phyloP scores from a whole-genome alignment of 2,888 invertebrate genomes.

The Allacma fusca region DNA sequence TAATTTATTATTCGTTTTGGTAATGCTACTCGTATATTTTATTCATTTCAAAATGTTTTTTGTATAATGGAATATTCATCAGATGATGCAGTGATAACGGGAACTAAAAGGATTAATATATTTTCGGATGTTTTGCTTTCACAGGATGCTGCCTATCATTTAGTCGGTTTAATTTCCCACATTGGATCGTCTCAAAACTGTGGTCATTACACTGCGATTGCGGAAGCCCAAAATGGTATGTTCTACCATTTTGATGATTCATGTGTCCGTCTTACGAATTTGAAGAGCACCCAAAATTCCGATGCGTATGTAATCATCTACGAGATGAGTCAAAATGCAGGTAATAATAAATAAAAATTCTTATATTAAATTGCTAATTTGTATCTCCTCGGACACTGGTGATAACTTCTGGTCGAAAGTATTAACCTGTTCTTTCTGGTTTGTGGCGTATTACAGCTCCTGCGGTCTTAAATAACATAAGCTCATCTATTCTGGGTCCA shows the following conservation, averaged over 20 bases:
- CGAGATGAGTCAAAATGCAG: conserved; percentile 67
- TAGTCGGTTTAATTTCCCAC: conserved; percentile 92
- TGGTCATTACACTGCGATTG: conserved; percentile 95
- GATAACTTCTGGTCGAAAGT: too few species aligned
- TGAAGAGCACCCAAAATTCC: conserved; percentile 80
- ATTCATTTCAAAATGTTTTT: too few species aligned
- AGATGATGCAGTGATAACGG: too few species aligned
- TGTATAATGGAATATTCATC: too few species aligned
- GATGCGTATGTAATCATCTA: conserved; percentile 95
- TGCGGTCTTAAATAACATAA: background rate
- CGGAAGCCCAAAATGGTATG: conserved; percentile 78
- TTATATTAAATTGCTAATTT: too few species aligned
- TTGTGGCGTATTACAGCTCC: background rate
- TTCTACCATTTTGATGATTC: conserved; percentile 92
- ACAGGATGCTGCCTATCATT: conserved; percentile 69
- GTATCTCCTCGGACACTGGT: too few species aligned
- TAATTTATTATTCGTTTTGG: too few species aligned
- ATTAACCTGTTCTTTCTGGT: too few species aligned
- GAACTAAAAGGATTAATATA: background rate
- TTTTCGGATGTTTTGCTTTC: conserved; percentile 8
- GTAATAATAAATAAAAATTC: too few species aligned
- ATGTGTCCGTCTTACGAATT: conserved; percentile 73
- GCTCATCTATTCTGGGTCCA: conserved; percentile 3
- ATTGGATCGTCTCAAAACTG: conserved; percentile 90
- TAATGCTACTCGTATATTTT: too few species aligned